A percentile compares a stretch with the other conserved stretches of the same genome.
These are phyloP conservation scores for Pteronotus mesoamericanus DNA, from an alignment of 2,797 vertebrate species.

Conservation along the genomic window DNA sequence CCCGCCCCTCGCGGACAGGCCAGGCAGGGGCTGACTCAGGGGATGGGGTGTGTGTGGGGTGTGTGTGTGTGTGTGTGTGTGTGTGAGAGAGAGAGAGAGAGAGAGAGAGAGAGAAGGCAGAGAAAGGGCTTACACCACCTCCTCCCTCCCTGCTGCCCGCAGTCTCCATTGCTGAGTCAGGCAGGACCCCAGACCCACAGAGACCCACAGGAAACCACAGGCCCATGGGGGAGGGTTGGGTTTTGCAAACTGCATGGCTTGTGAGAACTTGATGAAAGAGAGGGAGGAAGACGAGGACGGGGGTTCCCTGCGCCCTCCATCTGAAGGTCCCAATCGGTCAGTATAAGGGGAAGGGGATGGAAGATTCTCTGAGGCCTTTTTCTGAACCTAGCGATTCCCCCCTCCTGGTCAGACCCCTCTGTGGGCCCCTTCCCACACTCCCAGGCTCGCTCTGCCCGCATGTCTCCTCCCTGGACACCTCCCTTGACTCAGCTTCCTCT, in stretches of 20 bases:
- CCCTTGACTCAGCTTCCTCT: constrained; percentile 54
- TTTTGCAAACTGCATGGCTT: constrained; percentile 66
- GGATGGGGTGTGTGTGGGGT: neutral
- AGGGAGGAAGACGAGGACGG: neutral
- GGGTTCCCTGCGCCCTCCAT: neutral
- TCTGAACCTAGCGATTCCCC: neutral
- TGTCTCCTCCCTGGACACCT: neutral
- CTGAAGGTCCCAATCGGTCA: neutral
- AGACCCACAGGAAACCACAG: constrained; percentile 78
- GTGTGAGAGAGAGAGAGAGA: neutral
- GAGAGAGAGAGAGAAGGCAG: too few species aligned
- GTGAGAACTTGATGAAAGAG: constrained; percentile 34
- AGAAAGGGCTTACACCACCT: constrained; percentile 61
- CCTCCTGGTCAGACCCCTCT: neutral
- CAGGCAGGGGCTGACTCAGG: constrained; percentile 61
- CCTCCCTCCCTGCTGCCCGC: neutral
- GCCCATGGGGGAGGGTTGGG: constrained; percentile 49
- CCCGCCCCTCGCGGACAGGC: constrained; percentile 39
- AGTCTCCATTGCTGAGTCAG: constrained; percentile 39
- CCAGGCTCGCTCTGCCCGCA: neutral
- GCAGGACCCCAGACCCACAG: constrained; percentile 79
- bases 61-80: neutral
- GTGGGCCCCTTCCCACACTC: neutral
- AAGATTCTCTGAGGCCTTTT: neutral
- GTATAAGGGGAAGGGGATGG: neutral